Evolutionary conservation across 2,888 invertebrate genomes (phyloP).

Genomic region (Monoplex corrugatus): DNA sequence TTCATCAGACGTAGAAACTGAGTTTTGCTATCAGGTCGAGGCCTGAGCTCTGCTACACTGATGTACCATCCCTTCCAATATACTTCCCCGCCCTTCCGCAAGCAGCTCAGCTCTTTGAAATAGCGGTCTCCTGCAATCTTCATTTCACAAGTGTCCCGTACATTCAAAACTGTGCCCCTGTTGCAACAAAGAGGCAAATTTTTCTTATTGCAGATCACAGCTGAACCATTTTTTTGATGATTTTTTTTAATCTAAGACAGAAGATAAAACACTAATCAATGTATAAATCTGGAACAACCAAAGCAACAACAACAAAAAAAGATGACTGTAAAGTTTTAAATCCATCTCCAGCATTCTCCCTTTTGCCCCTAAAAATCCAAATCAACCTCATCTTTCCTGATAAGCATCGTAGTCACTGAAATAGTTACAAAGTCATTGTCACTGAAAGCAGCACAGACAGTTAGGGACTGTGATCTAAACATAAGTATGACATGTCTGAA

Average conservation of each 20-base stretch:
- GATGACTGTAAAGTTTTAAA: background rate
- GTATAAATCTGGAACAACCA: no score
- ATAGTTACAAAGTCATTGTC: no score
- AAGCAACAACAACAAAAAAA: background rate
- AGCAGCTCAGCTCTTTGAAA: constrained; percentile 53
- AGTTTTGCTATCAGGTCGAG: constrained; percentile 58
- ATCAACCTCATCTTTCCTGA: no score
- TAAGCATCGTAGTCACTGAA: no score
- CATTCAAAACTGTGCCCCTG: constrained; percentile 60
- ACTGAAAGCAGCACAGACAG: no score
- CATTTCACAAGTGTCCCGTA: constrained; percentile 56
- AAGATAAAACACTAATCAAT: no score
- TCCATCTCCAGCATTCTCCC: no score
- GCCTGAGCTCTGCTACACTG: constrained; percentile 61
- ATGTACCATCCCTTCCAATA: constrained; percentile 60
- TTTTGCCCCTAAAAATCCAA: no score
- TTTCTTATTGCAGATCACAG: background rate
- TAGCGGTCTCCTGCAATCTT: constrained; percentile 57
- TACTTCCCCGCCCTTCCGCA: constrained; percentile 55
- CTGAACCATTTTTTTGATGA: background rate
- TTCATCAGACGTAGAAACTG: constrained; percentile 65
- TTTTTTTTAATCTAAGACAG: no score
- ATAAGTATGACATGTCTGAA: no score
- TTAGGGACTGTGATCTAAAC: no score
- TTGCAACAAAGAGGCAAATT: constrained; percentile 21